Base-by-base conservation (phyloP, 2,113 vertebrate species). In the Balaeniceps rex region DNA sequence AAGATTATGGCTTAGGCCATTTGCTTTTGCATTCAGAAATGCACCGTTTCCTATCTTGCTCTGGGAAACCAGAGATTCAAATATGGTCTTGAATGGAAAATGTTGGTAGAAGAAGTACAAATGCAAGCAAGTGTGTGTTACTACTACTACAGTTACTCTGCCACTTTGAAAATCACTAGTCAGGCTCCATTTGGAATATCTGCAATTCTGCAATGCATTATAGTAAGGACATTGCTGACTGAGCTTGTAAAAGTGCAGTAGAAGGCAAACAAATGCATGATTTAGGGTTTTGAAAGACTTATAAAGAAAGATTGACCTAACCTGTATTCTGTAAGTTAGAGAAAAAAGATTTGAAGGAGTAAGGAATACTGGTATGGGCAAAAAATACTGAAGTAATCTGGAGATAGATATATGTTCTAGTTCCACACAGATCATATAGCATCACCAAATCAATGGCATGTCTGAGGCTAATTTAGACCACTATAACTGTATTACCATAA, bases 261-360 rank as follows among this genome's bases (percentile, higher is more conserved):
- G 94, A 97, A 96, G 79, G 91, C 93, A 97, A 97, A 97, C 93
- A 97, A 97, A 98, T 83, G 86, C 93, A 98, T 97, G 94, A 95
- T 96, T 97, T 96, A 97, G 96, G 90, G 83, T 92, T 97, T 97
- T 92, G 87, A 85, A 97, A 88, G 88, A 96, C 93, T 98, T 97
- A 47, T 68, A 95, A 95, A 97, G 89, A 96, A 96, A 96, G 81
- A 88, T 95, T 97, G 98, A 96, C 96, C 74, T 97, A 90, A 96
- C 95, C 91, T 97, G 75, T 86, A 22, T 87, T 87, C 65, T 94
- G 16, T 91, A 94, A 95, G 87, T 94, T 93, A 96, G 61, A 96
- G 81, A 92, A 91, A 91, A 97, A 97, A 85, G 61, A 89, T 94
- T 96, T 95, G 72, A 75, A 95, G 74, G 87, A 86, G 81, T 75